A percentile compares a stretch with the other conserved stretches of the same genome.
Conservation (phyloP, 2,113 vertebrate genomes). For the Upupa epops region DNA sequence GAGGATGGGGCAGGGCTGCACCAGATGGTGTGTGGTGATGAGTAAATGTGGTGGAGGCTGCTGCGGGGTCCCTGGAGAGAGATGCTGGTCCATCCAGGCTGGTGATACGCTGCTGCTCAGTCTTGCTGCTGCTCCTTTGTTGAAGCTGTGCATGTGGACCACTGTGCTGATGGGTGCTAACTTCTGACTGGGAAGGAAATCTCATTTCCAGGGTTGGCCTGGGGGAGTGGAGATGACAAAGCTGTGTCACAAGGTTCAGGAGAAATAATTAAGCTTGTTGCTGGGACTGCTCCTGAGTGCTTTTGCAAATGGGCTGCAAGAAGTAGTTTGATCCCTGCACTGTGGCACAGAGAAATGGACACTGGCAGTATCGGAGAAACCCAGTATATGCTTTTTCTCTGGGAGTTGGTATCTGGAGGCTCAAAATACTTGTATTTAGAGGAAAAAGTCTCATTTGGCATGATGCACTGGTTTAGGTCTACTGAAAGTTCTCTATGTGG, state of each 20-base stretch:
- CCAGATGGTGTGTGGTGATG: rapidly evolving
- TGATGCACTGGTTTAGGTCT: not conserved
- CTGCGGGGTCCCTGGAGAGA: not conserved
- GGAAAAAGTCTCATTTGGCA: not conserved
- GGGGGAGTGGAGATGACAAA: not conserved
- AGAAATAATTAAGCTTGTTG: not conserved
- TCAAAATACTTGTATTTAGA: not conserved
- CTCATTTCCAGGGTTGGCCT: not conserved
- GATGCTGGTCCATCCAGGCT: not conserved
- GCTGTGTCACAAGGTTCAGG: not conserved
- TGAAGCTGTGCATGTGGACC: not conserved
- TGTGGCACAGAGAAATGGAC: not conserved
- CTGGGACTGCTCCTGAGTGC: not conserved
- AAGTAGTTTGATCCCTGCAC: not conserved
- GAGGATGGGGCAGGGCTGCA: not conserved
- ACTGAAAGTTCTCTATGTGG: not conserved
- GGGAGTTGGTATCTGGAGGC: not conserved
- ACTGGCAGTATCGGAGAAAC: not conserved
- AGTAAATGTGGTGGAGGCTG: not conserved
- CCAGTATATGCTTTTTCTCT: not conserved
- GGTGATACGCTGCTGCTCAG: not conserved
- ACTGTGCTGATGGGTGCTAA: not conserved
- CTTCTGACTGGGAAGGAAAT: not conserved
- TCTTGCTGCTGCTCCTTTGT: not conserved
- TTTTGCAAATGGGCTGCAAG: not conserved